Evolutionary conservation across 2,888 invertebrate species (phyloP), one percentile per base, ranked within the genome.

Genomic region (Antheraea assamensis): DNA sequence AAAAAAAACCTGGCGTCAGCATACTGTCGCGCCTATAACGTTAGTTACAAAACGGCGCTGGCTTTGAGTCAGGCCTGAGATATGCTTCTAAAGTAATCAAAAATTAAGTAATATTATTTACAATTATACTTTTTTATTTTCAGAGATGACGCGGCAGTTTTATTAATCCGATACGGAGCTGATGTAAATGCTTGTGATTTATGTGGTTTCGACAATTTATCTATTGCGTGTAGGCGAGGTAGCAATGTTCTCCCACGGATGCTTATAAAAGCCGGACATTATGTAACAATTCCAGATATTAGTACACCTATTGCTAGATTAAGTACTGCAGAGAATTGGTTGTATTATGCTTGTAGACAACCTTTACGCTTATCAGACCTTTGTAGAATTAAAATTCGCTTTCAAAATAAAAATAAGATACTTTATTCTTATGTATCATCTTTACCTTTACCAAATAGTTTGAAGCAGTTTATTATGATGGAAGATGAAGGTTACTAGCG

Each of bases 131-230:
- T 64, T 61, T 74, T 68, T 71, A 66, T 47, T 90, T 90, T 72
- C 89, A 95, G 95, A 78, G 92, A 94, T 77, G 82, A 90, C 73
- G 95, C 95, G 19, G 96, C 96, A 3, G 89, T 93, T 68, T 85
- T 95, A 19, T 89, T 96, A 17, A 95, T 96, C 72, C 94, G 95
- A 73, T 95, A 96, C 77, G 96, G 96, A 52, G 96, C 96, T 17
- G 95, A 96, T 81, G 96, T 96, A 0, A 96, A 96, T 83, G 88
- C 95, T 3, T 94, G 95, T 76, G 95, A 96, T 80, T 90, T 95
- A 74, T 92, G 94, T 77, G 91, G 90, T 7, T 90, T 96, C 74
- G 96, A 96, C 79, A 95, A 95, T 81, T 85, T 96, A 71, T 92
- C 95, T 27, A 91, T 95, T 78, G 95, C 95, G 17, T 93, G 95